A percentile compares a stretch with the other conserved stretches of the same genome.
These are phyloP conservation scores for Pandion haliaetus DNA, from an alignment of 2,113 vertebrate genomes.

Conservation along the genomic window DNA sequence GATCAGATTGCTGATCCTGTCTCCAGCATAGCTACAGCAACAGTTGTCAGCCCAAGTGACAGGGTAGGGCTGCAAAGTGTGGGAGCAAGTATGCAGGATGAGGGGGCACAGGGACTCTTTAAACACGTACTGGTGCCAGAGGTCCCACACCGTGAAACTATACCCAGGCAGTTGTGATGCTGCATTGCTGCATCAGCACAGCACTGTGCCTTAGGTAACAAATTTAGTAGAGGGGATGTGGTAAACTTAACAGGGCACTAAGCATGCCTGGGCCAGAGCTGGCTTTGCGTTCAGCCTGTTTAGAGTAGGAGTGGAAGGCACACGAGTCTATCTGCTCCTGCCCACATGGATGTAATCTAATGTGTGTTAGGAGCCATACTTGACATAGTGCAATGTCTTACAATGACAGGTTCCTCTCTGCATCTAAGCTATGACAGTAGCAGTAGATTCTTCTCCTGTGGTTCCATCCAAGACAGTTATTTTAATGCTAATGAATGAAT, in stretches of 20 bases:
- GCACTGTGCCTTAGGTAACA: neutral
- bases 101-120: neutral
- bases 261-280: neutral
- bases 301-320: conserved; percentile 32
- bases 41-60: conserved; percentile 39
- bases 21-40: neutral
- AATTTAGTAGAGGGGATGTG: neutral
- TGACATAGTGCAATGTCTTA: conserved; percentile 9
- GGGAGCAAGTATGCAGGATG: conserved; percentile 35
- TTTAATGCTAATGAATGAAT: neutral
- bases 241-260: neutral
- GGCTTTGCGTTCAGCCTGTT: neutral
- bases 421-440: neutral
- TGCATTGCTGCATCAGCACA: conserved; percentile 6
- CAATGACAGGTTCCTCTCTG: conserved; percentile 6
- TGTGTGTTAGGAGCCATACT: neutral
- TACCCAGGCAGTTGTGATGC: neutral
- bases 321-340: neutral
- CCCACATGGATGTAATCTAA: conserved; percentile 11
- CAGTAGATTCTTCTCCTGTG: neutral
- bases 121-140: conserved; percentile 17
- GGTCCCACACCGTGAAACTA: conserved; percentile 30
- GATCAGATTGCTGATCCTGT: neutral
- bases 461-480: neutral
- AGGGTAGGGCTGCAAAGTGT: conserved; percentile 15